Percentiles rank a stretch among this genome's conserved stretches.
Evolutionary conservation across 2,113 vertebrate species (phyloP).

Genomic region (Solea senegalensis): DNA sequence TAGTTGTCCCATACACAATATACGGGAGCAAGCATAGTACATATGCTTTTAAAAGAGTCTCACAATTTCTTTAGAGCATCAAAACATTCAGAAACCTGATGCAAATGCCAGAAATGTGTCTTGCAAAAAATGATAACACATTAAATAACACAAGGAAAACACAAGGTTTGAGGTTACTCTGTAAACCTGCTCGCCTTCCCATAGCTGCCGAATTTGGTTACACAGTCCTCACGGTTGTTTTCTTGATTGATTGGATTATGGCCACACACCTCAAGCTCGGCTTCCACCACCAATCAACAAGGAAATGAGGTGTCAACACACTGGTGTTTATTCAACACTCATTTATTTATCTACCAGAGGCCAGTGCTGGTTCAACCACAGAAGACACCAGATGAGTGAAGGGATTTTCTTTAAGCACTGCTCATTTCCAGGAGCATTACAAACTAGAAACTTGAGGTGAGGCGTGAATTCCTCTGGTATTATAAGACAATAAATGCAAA

Average conservation of each 20-base stretch:
- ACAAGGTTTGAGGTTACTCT: slow-evolving; percentile 5
- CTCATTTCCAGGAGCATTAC: slow-evolving; percentile 13
- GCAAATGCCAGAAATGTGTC: background rate
- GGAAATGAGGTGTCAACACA: slow-evolving; percentile 86
- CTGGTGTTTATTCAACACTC: slow-evolving; percentile 79
- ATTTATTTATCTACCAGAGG: slow-evolving; percentile 81
- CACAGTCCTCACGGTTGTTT: slow-evolving; percentile 72
- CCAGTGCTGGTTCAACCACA: slow-evolving; percentile 46
- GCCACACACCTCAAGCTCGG: slow-evolving; percentile 80
- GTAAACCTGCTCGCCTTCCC: slow-evolving; percentile 25
- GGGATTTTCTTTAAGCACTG: slow-evolving; percentile 44
- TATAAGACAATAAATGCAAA: slow-evolving; percentile 13
- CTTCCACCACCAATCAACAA: slow-evolving; percentile 81
- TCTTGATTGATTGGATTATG: slow-evolving; percentile 81
- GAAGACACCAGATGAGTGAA: slow-evolving; percentile 67
- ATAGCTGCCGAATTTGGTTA: slow-evolving; percentile 56
- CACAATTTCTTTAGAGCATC: background rate
- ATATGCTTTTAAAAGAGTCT: too few relatives aligned
- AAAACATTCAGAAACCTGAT: slow-evolving; percentile 1
- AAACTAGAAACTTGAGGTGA: background rate
- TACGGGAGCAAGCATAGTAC: background rate
- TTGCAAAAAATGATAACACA: background rate
- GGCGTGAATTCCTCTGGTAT: slow-evolving; percentile 12
- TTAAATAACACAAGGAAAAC: background rate
- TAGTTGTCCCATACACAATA: slow-evolving; percentile 2